These are phyloP conservation scores for Hipposideros armiger DNA, from an alignment of 2,113 vertebrate species.

Conservation along the genomic window DNA sequence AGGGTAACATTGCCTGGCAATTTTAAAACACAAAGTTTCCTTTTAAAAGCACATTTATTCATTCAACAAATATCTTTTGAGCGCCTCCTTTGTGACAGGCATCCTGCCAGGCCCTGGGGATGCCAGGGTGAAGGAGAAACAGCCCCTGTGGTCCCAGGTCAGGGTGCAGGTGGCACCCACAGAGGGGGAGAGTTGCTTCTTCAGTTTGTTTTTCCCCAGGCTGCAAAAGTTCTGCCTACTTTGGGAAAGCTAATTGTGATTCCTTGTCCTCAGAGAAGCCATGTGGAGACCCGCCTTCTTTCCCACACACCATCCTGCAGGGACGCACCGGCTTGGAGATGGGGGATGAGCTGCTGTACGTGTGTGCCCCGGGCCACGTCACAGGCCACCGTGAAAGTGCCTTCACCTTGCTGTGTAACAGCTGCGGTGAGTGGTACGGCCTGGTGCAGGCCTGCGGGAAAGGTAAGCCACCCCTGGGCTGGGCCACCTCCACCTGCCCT, in stretches of 20 bases:
- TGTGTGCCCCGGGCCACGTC: conserved; percentile 90
- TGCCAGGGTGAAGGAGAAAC: not conserved
- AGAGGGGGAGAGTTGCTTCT: not conserved
- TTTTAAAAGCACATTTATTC: not conserved
- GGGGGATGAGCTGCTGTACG: conserved; percentile 95
- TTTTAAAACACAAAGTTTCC: not conserved
- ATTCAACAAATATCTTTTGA: not conserved
- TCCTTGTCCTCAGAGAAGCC: conserved; percentile 88
- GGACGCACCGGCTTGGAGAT: conserved; percentile 92
- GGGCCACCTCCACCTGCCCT: not conserved
- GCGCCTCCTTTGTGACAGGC: not conserved
- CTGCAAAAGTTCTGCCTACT: not conserved
- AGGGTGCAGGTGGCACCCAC: not conserved
- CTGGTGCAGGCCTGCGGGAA: conserved; percentile 94
- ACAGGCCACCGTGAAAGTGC: conserved; percentile 88
- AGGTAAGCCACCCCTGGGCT: conserved; percentile 87
- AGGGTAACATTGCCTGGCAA: not conserved
- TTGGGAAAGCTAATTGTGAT: not conserved
- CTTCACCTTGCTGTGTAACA: conserved; percentile 95
- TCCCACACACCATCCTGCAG: conserved; percentile 93
- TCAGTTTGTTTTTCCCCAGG: not conserved
- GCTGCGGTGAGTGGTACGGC: conserved; percentile 97
- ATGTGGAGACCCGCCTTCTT: conserved; percentile 94
- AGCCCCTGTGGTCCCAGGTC: not conserved
- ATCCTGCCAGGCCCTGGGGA: not conserved